These are phyloP conservation scores for Clarias batrachus DNA, from an alignment of 2,113 vertebrate species.

Conservation along the genomic window DNA sequence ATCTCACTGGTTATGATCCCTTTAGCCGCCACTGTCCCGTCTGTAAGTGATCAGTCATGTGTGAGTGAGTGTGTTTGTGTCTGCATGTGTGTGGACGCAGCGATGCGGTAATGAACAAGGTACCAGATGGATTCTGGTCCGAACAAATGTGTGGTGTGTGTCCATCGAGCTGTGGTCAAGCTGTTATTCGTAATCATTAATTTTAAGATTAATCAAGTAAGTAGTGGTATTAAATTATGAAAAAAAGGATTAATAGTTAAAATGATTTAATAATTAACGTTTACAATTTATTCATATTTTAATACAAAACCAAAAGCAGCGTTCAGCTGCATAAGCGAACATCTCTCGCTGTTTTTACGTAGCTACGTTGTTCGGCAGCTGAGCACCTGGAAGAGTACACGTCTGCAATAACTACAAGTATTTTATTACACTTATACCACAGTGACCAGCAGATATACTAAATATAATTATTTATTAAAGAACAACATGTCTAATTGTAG, in stretches of 20 bases:
- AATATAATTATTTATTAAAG: background rate
- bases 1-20: conserved; percentile 86
- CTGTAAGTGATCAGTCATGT: conserved; percentile 70
- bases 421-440: background rate
- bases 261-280: no score
- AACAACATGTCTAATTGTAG: background rate
- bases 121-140: background rate
- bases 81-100: background rate
- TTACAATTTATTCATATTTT: background rate
- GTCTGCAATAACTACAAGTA: background rate
- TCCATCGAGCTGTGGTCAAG: no score
- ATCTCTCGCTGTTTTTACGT: background rate
- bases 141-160: background rate
- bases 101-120: background rate
- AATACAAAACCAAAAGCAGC: background rate
- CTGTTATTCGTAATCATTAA: background rate
- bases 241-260: no score
- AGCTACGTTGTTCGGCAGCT: background rate
- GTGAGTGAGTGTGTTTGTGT: conserved; percentile 11
- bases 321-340: background rate
- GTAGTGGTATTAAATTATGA: background rate
- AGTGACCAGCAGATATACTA: background rate
- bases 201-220: background rate
- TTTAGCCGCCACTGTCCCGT: conserved; percentile 84
- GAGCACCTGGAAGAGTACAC: no score